Evolutionary conservation across 2,888 invertebrate species (phyloP).

Genomic region (Erebia epiphron): DNA sequence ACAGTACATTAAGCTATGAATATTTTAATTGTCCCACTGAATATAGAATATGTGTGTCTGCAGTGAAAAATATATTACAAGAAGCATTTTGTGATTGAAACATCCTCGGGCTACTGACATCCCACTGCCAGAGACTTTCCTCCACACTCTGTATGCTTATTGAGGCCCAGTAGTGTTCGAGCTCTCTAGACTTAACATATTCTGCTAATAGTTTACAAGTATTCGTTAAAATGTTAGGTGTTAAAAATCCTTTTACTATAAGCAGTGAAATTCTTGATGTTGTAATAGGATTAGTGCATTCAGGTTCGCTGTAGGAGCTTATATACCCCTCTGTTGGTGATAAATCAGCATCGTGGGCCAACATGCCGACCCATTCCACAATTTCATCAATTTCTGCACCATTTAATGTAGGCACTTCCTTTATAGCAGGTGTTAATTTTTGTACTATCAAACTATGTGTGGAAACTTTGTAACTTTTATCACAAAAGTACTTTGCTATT

Average conservation of each 20-base stretch:
- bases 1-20: conserved; percentile 48
- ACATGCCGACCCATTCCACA: conserved; percentile 72
- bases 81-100: conserved; percentile 69
- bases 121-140: conserved; percentile 67
- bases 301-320: conserved; percentile 64
- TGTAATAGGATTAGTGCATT: conserved; percentile 56
- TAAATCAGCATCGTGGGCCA: conserved; percentile 57
- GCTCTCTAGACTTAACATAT: conserved; percentile 53
- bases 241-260: conserved; percentile 64
- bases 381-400: conserved; percentile 64
- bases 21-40: conserved; percentile 71
- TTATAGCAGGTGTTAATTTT: conserved; percentile 53
- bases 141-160: conserved; percentile 66
- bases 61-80: conserved; percentile 62
- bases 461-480: conserved; percentile 54
- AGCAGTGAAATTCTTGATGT: conserved; percentile 60
- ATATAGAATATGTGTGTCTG: conserved; percentile 51
- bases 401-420: conserved; percentile 58
- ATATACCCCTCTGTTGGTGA: conserved; percentile 59
- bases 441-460: conserved; percentile 49
- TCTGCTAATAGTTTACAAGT: conserved; percentile 53
- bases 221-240: conserved; percentile 51
- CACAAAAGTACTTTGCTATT: conserved; percentile 70
- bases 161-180: conserved; percentile 62
- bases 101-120: conserved; percentile 52